Evolutionary conservation across 2,888 invertebrate species (phyloP), one percentile per base, ranked within the genome.

Genomic region (Caenorhabditis sulstoni): DNA sequence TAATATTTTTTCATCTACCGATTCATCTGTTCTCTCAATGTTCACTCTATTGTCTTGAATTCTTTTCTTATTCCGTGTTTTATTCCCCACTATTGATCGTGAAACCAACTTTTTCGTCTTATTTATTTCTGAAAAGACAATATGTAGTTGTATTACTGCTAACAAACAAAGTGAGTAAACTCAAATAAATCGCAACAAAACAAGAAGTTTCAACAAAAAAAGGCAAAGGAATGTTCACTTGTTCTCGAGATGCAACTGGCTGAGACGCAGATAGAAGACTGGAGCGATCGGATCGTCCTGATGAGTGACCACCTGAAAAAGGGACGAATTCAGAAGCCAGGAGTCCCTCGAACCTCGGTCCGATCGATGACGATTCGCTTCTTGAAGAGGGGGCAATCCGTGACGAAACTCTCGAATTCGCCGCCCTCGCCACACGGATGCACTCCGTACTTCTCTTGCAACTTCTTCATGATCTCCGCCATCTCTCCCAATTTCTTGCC

Each of bases 341-440:
- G 16, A 14, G 5, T 35, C 12, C 22, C 47, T 3, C 39, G 37
- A 11, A 83, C 84, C 74, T 85, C 71, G 4, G 73, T 79, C 37
- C 82, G 81, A 18, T 81, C 78, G 29, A 85, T 53, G 1, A 70
- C 67, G 11, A 86, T 85, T 16, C 73, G 58, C 44, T 77, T 84
- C 90, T 93, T 94, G 92, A 97, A 98, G 79, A 99, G 92, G 7
- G 98, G 97, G 91, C 98, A 98, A 92, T 99, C 97, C 79, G 97
- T 92, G 8, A 97, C 97, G 91, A 99, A 95, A 37, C 97, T 96
- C 92, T 99, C 99, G 91, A 97, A 99, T 92, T 99, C 99, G 64
- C 99, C 99, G 55, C 99, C 99, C 92, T 99, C 99, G 20, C 99
- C 99, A 92, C 97, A 97, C 49, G 97, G 94, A 92, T 96, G 96